phyloP scores from a whole-genome alignment of 2,113 vertebrate genomes.

The Sterrhoptilus dennistouni region DNA sequence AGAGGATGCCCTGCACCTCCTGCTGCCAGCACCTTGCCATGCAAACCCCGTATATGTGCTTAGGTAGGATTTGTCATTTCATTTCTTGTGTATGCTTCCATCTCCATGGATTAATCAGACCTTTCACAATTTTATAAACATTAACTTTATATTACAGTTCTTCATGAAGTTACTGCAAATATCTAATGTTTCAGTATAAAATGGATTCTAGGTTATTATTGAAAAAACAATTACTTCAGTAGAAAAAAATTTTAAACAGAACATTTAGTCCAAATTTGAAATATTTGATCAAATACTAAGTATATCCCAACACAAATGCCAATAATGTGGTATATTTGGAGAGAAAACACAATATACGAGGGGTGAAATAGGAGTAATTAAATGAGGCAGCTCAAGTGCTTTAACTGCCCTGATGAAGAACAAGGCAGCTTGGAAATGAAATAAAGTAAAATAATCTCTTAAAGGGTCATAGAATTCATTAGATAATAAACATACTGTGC shows the following conservation, averaged over 20 bases:
- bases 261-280: neutral
- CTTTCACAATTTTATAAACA: neutral
- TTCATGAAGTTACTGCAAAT: neutral
- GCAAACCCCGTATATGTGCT: neutral
- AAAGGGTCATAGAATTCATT: neutral
- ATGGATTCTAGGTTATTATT: neutral
- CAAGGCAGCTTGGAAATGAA: neutral
- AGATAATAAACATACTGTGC: neutral
- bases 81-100: neutral
- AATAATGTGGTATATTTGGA: neutral
- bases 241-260: neutral
- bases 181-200: neutral
- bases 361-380: conserved; percentile 51
- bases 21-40: accelerated
- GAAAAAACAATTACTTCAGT: neutral
- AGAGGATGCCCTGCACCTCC: neutral
- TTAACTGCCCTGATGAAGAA: conserved; percentile 2
- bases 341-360: conserved; percentile 9
- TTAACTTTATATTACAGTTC: neutral
- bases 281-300: neutral
- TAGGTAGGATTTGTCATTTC: neutral
- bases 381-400: neutral
- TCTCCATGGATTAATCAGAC: neutral
- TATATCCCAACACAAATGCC: neutral
- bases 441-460: neutral